Conservation (phyloP, 2,797 vertebrate genomes). For the Mionectes olivaceus region DNA sequence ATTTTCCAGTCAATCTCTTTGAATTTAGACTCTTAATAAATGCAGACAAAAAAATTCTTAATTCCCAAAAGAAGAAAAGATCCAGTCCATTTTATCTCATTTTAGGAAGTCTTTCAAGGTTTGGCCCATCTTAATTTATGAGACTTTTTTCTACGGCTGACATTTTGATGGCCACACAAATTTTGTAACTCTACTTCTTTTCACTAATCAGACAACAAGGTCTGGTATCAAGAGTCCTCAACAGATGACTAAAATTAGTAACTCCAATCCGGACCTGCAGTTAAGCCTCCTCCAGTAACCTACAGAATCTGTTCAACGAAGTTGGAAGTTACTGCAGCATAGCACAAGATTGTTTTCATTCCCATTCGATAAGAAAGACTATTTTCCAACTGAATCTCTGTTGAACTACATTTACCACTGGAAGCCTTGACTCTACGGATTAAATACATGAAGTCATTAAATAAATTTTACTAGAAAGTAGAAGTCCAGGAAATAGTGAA, state of each 20-base stretch:
- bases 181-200: neutral
- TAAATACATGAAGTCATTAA: neutral
- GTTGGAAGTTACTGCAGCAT: neutral
- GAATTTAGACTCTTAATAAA: neutral
- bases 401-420: neutral
- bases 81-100: neutral
- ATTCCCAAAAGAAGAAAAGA: neutral
- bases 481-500: neutral
- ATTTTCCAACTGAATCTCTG: neutral
- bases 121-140: neutral
- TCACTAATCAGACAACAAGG: neutral
- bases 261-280: neutral
- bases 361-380: neutral
- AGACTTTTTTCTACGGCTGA: neutral
- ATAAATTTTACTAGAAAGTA: neutral
- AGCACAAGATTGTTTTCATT: neutral
- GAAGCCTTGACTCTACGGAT: neutral
- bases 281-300: neutral
- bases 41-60: neutral
- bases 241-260: neutral
- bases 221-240: neutral
- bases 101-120: neutral
- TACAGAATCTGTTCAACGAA: neutral
- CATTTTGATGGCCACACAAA: neutral
- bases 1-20: slow-evolving; percentile 2